Conservation (phyloP, 2,113 vertebrate species). For the Rhinichthys klamathensis region DNA sequence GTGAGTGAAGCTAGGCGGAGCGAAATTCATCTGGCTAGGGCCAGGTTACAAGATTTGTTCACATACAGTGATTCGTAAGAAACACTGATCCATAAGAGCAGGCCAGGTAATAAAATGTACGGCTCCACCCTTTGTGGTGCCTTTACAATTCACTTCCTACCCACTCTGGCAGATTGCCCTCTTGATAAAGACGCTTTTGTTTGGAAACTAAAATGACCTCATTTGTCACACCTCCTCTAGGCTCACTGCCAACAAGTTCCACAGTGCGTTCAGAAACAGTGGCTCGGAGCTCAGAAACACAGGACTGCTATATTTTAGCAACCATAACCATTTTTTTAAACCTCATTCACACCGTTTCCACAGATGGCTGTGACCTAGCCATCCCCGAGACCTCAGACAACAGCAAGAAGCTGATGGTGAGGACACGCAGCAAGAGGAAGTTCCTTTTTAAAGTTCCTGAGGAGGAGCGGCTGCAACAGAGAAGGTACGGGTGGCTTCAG, state of each 20-base stretch:
- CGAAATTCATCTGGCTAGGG: no score
- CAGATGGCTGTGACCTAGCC: constrained; percentile 80
- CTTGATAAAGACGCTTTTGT: constrained; percentile 54
- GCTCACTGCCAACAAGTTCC: neutral
- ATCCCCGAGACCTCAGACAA: constrained; percentile 92
- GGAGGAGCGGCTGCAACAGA: constrained; percentile 90
- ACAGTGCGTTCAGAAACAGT: neutral
- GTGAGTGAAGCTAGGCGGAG: no score
- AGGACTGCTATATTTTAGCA: neutral
- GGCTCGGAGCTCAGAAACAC: neutral
- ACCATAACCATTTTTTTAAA: neutral
- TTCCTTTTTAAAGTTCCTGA: constrained; percentile 96
- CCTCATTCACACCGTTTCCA: constrained; percentile 18
- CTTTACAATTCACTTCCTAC: constrained; percentile 35
- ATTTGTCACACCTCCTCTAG: constrained; percentile 51
- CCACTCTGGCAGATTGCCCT: constrained; percentile 44
- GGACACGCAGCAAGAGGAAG: constrained; percentile 94
- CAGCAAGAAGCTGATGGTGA: constrained; percentile 94
- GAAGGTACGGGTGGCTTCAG: constrained; percentile 74
- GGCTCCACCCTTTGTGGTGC: neutral
- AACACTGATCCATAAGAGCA: neutral
- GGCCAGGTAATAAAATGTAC: neutral
- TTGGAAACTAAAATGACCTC: constrained; percentile 50
- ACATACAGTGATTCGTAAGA: neutral
- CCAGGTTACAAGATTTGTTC: no score